A percentile compares a stretch with the other conserved stretches of the same genome.
These are phyloP conservation scores for Tyria jacobaeae DNA, from an alignment of 2,888 invertebrate genomes.

Conservation along the genomic window DNA sequence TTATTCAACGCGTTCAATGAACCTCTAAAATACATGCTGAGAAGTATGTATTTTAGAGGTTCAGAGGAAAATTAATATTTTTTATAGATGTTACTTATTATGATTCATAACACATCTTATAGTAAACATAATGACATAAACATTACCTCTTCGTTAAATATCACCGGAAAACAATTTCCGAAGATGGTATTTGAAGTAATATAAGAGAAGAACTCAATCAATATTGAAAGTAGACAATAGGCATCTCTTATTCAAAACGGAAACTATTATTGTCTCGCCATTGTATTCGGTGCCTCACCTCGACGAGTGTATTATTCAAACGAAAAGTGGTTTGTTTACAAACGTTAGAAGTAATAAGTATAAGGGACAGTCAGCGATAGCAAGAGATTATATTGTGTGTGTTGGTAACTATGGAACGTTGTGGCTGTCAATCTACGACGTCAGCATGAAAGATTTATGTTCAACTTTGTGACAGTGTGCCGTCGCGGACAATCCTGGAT, in stretches of 20 bases:
- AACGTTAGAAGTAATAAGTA: slow-evolving; percentile 74
- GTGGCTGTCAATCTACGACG: slow-evolving; percentile 73
- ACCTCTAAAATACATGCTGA: slow-evolving; percentile 51
- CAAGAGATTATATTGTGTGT: slow-evolving; percentile 65
- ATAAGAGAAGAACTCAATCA: slow-evolving; percentile 78
- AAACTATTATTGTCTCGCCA: slow-evolving; percentile 83
- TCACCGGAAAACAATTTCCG: slow-evolving; percentile 69
- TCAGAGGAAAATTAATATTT: slow-evolving; percentile 44
- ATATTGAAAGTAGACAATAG: slow-evolving; percentile 83
- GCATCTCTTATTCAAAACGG: slow-evolving; percentile 83
- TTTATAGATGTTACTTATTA: slow-evolving; percentile 34
- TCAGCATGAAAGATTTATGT: slow-evolving; percentile 81
- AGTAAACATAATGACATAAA: slow-evolving; percentile 48
- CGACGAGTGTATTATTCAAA: slow-evolving; percentile 81
- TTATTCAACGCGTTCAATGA: slow-evolving; percentile 73
- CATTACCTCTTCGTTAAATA: slow-evolving; percentile 54
- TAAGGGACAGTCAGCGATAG: slow-evolving; percentile 70
- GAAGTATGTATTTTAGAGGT: slow-evolving; percentile 49
- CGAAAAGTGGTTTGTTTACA: slow-evolving; percentile 83
- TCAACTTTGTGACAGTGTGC: slow-evolving; percentile 76
- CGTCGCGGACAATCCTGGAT: slow-evolving; percentile 75
- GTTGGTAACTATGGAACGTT: slow-evolving; percentile 63
- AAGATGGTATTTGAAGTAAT: slow-evolving; percentile 62
- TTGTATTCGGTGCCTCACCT: slow-evolving; percentile 83
- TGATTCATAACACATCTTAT: slow-evolving; percentile 37